A percentile compares a stretch with the other conserved stretches of the same genome.
Conservation (phyloP, 2,888 invertebrate species). For the Anoncus sp. region DNA sequence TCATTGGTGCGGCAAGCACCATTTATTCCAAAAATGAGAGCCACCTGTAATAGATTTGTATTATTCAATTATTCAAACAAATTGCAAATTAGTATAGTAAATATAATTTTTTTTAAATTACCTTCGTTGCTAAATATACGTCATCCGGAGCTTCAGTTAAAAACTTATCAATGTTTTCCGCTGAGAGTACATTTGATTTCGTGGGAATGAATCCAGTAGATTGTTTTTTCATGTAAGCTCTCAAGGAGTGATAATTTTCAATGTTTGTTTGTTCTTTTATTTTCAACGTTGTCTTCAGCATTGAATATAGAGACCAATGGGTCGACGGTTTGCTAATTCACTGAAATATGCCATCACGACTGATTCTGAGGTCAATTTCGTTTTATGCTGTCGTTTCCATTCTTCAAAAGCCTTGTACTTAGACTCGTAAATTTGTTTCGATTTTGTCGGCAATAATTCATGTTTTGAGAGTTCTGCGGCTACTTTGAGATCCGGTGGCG, state of each 20-base stretch:
- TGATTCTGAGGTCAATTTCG: constrained; percentile 25
- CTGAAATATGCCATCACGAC: constrained; percentile 49
- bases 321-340: constrained; percentile 47
- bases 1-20: constrained; percentile 46
- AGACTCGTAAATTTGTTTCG: constrained; percentile 3
- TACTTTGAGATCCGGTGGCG: constrained; percentile 9
- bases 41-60: constrained; percentile 20
- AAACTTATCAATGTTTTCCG: constrained; percentile 45
- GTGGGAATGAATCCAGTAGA: constrained; percentile 19
- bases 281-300: constrained; percentile 52
- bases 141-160: constrained; percentile 24
- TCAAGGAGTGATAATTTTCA: constrained; percentile 38
- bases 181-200: constrained; percentile 27
- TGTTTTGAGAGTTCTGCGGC: background rate
- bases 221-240: constrained; percentile 48
- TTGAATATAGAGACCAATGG: constrained; percentile 49
- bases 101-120: constrained; percentile 17
- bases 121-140: constrained; percentile 30
- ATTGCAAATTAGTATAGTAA: constrained; percentile 8
- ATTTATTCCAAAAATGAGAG: constrained; percentile 35
- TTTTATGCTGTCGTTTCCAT: constrained; percentile 19
- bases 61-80: constrained; percentile 18
- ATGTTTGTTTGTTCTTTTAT: constrained; percentile 51
- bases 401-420: constrained; percentile 14
- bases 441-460: constrained; percentile 17